These are phyloP conservation scores for Perizoma affinitatum DNA, from an alignment of 2,888 invertebrate genomes.

Conservation along the genomic window DNA sequence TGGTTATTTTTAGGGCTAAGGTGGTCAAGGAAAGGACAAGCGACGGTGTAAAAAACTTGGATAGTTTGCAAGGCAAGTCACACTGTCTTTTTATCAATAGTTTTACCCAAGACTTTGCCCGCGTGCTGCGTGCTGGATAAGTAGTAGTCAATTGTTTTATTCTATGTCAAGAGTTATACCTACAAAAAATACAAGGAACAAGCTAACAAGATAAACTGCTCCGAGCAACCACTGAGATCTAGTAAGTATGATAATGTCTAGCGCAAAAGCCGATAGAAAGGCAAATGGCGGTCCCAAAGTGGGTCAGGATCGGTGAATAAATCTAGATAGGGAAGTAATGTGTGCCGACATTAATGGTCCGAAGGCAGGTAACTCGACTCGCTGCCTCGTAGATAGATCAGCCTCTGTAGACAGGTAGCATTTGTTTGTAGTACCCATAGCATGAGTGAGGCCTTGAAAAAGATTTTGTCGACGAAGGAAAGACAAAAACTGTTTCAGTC, in stretches of 20 bases:
- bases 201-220: slow-evolving; percentile 22
- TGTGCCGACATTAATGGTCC: slow-evolving; percentile 57
- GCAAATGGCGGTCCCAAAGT: slow-evolving; percentile 57
- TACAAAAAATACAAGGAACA: background rate
- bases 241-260: slow-evolving; percentile 38
- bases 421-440: no score
- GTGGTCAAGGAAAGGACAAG: no score
- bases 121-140: no score
- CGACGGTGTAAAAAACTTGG: no score
- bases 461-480: background rate
- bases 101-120: no score
- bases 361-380: slow-evolving; percentile 35
- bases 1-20: no score
- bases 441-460: background rate
- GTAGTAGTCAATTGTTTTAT: no score
- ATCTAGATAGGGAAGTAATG: slow-evolving; percentile 65
- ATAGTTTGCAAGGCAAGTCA: no score
- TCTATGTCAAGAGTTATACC: no score
- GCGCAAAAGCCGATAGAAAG: slow-evolving; percentile 48
- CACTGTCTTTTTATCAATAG: no score
- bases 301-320: slow-evolving; percentile 65
- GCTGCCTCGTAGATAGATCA: slow-evolving; percentile 35
- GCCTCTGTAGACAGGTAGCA: slow-evolving; percentile 10
- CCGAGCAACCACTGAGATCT: slow-evolving; percentile 32
- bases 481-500: no score